Base-by-base conservation (phyloP, 1,140 invertebrate species). In the Phthorimaea operculella region DNA sequence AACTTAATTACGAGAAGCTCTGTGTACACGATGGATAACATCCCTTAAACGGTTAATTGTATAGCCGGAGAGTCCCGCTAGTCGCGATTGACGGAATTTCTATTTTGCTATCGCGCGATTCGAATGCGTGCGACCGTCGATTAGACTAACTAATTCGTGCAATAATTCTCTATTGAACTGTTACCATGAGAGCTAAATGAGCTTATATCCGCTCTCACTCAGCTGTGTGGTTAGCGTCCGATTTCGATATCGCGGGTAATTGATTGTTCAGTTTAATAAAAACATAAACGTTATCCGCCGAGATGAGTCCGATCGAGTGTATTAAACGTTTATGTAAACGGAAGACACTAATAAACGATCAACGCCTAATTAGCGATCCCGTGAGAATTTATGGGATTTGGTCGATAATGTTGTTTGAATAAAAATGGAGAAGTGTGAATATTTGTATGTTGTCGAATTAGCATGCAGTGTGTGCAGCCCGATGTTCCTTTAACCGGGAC, bases 141-240 rank as follows among this genome's bases (percentile, higher is more conserved):
- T 63, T 65, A 58, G 58, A 64, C 54, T 57, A 54, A 51, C 61
- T 63, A 64, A 63, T 66, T 68, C 60, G 59, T 60, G 58, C 60
- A 64, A 66, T 71, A 71, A 69, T 64, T 68, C 61, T 64, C 66
- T 56, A 74, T 74, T 74, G 62, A 74, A 69, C 62, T 71, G 68
- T 68, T 69, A 54, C 54, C 54, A 62, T 55, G 52, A 17, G 49
- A 60, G 58, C 59, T 69, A 64, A 71, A 71, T 64, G 59, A 70
- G 60, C 67, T 64, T 71, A 66, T 64, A 66, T 66, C 61, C 57
- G 51, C 62, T 51, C 33, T 56, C 57, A 56, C 57, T 50, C 55
- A 47, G 44, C 44, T 47, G 4, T 3, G 44, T 47, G 12, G 44
- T 47, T 47, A 47, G 16, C 44, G 15, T 47, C 15, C 8, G 14